Evolutionary conservation across 2,113 vertebrate species (phyloP), one percentile per base, ranked within the genome.

Genomic region (Acrocephalus arundinaceus): DNA sequence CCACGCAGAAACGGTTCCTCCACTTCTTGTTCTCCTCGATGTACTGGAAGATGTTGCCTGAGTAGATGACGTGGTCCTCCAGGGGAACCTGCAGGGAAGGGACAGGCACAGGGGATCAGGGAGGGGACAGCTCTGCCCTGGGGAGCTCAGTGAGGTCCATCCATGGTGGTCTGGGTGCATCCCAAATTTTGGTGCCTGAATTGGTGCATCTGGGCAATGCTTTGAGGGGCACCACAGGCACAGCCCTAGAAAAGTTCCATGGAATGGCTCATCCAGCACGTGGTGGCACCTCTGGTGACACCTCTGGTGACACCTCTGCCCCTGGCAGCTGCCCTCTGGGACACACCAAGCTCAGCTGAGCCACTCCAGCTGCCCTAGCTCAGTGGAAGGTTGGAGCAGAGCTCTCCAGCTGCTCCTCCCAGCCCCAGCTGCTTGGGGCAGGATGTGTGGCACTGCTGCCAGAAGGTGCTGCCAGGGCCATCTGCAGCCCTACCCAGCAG

Each of bases 11-110:
- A 46, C 99, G 99, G 94, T 98, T 99, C 91, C 99, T 97, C 99
- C 99, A 99, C 93, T 99, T 99, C 96, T 98, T 98, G 93, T 97
- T 99, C 96, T 99, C 99, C 82, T 99, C 99, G 37, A 99, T 97
- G 96, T 99, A 99, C 97, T 99, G 99, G 95, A 99, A 99, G 68
- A 99, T 97, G 95, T 98, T 98, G 55, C 99, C 99, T 0, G 99
- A 99, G 97, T 99, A 99, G 96, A 99, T 99, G 96, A 98, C 97
- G 1, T 98, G 98, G 82, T 99, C 98, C 9, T 98, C 98, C 90
- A 99, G 96, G 0, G 99, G 98, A n/a, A 99, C 98, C 99, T 79
- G 83, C 20, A 23, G 16, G 21, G 20, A 28, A 9, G 22, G n/a
- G 18, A 31, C 15, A 45, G 74, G 78, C 63, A 39, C 1, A 0